A percentile compares a stretch with the other conserved stretches of the same genome.
Evolutionary conservation across 1,140 invertebrate genomes (phyloP).

Genomic region (Caenorhabditis briggsae): DNA sequence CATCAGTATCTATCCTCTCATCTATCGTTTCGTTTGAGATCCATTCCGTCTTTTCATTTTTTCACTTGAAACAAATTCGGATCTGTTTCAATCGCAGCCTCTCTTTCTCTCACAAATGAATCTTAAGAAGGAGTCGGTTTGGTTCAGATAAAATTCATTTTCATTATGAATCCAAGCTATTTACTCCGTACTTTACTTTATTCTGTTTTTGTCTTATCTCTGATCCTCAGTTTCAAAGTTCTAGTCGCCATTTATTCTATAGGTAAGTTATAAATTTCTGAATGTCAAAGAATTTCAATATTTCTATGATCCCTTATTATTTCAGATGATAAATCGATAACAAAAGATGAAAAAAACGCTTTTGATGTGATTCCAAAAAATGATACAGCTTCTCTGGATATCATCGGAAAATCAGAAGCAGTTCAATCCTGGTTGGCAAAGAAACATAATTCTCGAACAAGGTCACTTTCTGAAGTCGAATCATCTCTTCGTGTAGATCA

Average conservation of each 20-base stretch:
- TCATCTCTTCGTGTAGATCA: conserved; percentile 15
- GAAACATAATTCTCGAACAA: background rate
- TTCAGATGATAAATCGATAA: background rate
- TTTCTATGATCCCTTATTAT: background rate
- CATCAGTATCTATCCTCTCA: background rate
- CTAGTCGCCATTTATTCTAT: background rate
- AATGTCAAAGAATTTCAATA: background rate
- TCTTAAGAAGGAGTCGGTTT: background rate
- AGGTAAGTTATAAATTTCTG: background rate
- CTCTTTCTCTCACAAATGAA: background rate
- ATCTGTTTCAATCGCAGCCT: background rate
- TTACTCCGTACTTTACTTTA: background rate
- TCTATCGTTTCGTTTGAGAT: conserved; percentile 18
- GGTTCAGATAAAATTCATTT: conserved; percentile 15
- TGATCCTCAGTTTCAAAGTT: background rate
- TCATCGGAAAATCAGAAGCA: conserved; percentile 25
- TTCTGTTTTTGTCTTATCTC: background rate
- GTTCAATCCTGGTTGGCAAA: background rate
- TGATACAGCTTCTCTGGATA: background rate
- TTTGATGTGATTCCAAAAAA: background rate
- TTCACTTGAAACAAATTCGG: background rate
- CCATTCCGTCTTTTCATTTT: background rate
- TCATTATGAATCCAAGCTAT: conserved; percentile 15
- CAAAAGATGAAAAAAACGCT: background rate
- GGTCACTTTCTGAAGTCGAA: conserved; percentile 11